These are phyloP conservation scores for Datnioides undecimradiatus DNA, from an alignment of 2,113 vertebrate species.

Conservation along the genomic window DNA sequence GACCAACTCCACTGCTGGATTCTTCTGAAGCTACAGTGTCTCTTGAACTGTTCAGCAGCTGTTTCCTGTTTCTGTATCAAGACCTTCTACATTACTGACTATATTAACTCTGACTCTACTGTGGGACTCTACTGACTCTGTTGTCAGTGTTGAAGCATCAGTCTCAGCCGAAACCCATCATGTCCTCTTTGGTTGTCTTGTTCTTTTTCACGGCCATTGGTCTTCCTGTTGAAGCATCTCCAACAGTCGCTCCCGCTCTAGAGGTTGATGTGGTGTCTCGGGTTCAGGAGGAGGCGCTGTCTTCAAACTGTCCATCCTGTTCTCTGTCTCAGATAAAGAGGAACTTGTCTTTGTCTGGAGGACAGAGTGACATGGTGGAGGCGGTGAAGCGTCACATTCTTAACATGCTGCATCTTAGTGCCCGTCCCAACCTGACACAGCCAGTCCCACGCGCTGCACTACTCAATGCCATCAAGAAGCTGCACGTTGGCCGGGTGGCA, in stretches of 20 bases:
- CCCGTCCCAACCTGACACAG: slow-evolving; percentile 94
- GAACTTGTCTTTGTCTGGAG: slow-evolving; percentile 82
- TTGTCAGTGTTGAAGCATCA: not conserved
- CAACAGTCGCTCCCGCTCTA: slow-evolving; percentile 62
- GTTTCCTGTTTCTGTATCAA: not conserved
- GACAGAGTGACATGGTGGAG: slow-evolving; percentile 93
- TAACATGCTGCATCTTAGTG: slow-evolving; percentile 95
- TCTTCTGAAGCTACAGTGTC: not conserved
- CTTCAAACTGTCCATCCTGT: slow-evolving; percentile 90
- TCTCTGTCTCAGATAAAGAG: slow-evolving; percentile 87
- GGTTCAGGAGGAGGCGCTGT: slow-evolving; percentile 77
- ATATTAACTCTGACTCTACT: not conserved
- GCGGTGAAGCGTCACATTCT: slow-evolving; percentile 98
- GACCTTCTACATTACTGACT: not conserved
- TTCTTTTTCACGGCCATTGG: slow-evolving; percentile 86
- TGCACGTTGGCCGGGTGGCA: slow-evolving; percentile 93
- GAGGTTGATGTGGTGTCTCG: not conserved
- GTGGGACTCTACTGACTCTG: not conserved
- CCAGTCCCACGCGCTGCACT: slow-evolving; percentile 94
- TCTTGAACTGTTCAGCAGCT: not conserved
- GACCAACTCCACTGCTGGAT: not conserved
- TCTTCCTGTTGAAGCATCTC: slow-evolving; percentile 83
- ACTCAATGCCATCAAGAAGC: slow-evolving; percentile 94
- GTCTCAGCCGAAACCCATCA: slow-evolving; percentile 79
- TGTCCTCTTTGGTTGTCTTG: slow-evolving; percentile 87